Percentiles rank a stretch among this genome's conserved stretches.
phyloP scores from a whole-genome alignment of 2,797 vertebrate species.

The Onychomys arenicola region DNA sequence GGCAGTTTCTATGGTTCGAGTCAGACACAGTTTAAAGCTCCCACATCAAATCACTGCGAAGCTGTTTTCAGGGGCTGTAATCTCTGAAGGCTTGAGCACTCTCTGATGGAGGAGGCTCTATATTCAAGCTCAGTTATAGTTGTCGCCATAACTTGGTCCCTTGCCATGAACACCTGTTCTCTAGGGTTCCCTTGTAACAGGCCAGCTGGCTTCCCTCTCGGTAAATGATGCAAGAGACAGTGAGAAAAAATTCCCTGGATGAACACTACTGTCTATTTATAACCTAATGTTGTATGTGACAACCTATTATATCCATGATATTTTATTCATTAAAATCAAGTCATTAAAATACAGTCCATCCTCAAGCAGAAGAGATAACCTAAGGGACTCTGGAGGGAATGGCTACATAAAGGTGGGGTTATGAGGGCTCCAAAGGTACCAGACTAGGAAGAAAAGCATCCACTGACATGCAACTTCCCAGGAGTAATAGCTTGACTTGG shows the following conservation, averaged over 20 bases:
- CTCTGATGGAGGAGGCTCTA: fast-evolving
- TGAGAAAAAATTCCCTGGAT: background rate
- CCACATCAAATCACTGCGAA: background rate
- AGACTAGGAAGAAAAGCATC: background rate
- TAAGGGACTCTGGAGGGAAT: background rate
- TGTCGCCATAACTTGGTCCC: background rate
- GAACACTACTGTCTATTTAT: background rate
- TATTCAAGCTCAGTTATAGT: background rate
- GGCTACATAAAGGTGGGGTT: background rate
- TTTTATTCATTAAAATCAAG: background rate
- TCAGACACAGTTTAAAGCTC: background rate
- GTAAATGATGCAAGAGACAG: background rate
- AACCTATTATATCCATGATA: background rate
- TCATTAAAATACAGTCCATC: background rate
- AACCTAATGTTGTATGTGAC: background rate
- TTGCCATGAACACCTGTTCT: background rate
- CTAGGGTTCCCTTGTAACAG: background rate
- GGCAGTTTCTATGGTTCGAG: background rate
- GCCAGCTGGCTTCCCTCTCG: background rate
- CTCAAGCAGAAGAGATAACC: background rate
- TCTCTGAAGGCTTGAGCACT: background rate
- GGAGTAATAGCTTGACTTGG: background rate
- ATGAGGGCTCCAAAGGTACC: background rate
- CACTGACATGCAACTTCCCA: background rate
- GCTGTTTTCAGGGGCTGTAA: background rate